Evolutionary conservation across 1,140 invertebrate species (phyloP), one percentile per base, ranked within the genome.

Genomic region (Eumeta japonica): DNA sequence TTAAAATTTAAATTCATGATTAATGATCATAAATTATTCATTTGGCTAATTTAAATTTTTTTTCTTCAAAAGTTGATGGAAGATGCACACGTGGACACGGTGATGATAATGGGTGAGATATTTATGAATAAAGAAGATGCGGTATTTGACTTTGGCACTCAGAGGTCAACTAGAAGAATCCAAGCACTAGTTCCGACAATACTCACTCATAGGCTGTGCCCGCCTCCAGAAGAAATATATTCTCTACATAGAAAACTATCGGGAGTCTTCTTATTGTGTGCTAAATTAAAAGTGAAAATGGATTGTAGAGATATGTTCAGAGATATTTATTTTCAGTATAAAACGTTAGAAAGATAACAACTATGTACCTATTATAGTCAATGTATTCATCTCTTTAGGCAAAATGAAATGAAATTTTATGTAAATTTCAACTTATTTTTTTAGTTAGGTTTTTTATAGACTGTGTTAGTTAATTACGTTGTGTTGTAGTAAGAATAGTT

Each of bases 171-270:
- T 0, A 56, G 74, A 13, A 24, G 20, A 24, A 24, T 96, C 12
- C 85, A 92, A 48, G 64, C 80, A 9, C 54, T 98, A 3, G 88
- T 98, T n/a, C 96, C 95, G 1, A 90, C 95, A 1, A 97, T 99
- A 81, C 74, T 99, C 14, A 83, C 87, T 31, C 93, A 99, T 57
- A 77, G 97, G 41, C 80, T 99, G 0, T 94, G 92, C 32, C 92
- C 97, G 10, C 97, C 97, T 1, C 97, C 97, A 0, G 95, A 98
- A 73, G 96, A 99, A 78, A 94, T 96, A 44, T 99, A 99, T 73
- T 98, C 96, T 0, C 77, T 99, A 2, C 97, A 99, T 66, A 80
- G 97, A 38, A 99, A 99, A 80, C 81, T 99, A 39, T 97, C 97
- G 0, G 97, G 97, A 0, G 86, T 97, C 3, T 99, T 98, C 77